phyloP scores from a whole-genome alignment of 2,797 vertebrate species.

The Pseudomugil gertrudae region DNA sequence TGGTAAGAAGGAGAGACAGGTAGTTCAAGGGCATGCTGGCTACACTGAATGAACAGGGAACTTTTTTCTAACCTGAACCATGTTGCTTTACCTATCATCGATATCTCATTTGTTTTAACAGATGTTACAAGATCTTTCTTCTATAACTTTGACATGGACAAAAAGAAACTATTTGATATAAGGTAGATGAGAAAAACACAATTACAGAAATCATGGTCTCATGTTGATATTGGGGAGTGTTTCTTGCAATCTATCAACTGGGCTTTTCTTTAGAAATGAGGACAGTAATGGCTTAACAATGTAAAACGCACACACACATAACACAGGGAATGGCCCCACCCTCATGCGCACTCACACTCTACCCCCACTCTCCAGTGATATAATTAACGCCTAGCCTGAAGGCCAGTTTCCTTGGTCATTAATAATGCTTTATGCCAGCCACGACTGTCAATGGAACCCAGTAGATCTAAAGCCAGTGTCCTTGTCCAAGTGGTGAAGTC shows the following conservation, averaged over 20 bases:
- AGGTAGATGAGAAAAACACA: slow-evolving; percentile 44
- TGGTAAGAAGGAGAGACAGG: slow-evolving; percentile 47
- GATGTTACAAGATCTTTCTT: slow-evolving; percentile 13
- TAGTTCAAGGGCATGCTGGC: slow-evolving; percentile 51
- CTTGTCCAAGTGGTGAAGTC: slow-evolving; percentile 74
- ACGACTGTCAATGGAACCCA: slow-evolving; percentile 78
- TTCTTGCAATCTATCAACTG: slow-evolving; percentile 58
- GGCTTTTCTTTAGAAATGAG: slow-evolving; percentile 64
- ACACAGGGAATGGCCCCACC: slow-evolving; percentile 60
- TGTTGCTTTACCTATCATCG: not conserved
- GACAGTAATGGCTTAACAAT: slow-evolving; percentile 71
- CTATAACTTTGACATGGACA: slow-evolving; percentile 33
- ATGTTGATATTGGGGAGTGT: slow-evolving; percentile 43
- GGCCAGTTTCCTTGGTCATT: slow-evolving; percentile 83
- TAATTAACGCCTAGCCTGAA: slow-evolving; percentile 84
- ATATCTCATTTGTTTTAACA: slow-evolving; percentile 30
- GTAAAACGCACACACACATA: slow-evolving; percentile 59
- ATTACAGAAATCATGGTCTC: slow-evolving; percentile 44
- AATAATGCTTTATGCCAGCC: slow-evolving; percentile 82
- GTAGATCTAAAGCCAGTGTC: slow-evolving; percentile 75
- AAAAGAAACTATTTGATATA: slow-evolving; percentile 31
- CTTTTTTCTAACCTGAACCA: slow-evolving; percentile 27
- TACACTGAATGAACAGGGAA: slow-evolving; percentile 22
- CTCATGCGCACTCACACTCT: slow-evolving; percentile 51
- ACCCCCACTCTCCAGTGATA: slow-evolving; percentile 77